Base-by-base conservation (phyloP, 92 coral and sea anemone species). In the Phymanthus crucifer region DNA sequence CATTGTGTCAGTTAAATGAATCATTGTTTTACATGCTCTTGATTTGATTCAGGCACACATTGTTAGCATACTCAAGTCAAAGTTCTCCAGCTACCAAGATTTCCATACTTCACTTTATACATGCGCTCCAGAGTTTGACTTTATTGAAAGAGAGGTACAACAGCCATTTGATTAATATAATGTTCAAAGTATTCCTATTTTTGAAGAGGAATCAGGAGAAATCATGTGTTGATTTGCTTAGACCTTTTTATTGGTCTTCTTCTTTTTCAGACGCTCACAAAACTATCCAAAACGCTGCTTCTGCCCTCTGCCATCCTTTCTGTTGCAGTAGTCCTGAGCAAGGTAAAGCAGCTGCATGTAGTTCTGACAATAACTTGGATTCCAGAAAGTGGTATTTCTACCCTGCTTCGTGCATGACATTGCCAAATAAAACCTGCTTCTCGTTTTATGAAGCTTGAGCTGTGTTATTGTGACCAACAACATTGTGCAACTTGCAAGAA, bases 101-200 rank as follows among this genome's bases (percentile, higher is more conserved):
- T 95, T 95, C 70, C 97, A 95, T 83, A 95, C 99, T 10, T 83
- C 90, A 18, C 87, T 95, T 57, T 95, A 95, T 79, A 95, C 99
- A 1, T 95, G 99, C 43, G 99, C 99, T 21, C 97, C 99, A 2
- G 99, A 95, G 88, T 95, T 95, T 80, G 94, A 95, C 80, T 95
- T 95, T 64, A 71, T 93, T 34, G 99, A 95, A 76, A 74, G 76
- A 32, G 95, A 95, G 98, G 99, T 93, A 77, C 0, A 5, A 43
- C 48, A 43, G 48, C 48, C 13, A 8, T 8, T 43, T n/a, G n/a
- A 43, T 43, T 12, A 43, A 43, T 3, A 7, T 3, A 37, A 37
- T 37, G 3, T 37, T 8, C 40, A 37, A 7, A 7, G 3, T 8
- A 37, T 17, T 43, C 13, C 9, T 5, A 12, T 19, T 54, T 27